Evolutionary conservation across 2,113 vertebrate genomes (phyloP), one percentile per base, ranked within the genome.

Genomic region (Pavo muticus): DNA sequence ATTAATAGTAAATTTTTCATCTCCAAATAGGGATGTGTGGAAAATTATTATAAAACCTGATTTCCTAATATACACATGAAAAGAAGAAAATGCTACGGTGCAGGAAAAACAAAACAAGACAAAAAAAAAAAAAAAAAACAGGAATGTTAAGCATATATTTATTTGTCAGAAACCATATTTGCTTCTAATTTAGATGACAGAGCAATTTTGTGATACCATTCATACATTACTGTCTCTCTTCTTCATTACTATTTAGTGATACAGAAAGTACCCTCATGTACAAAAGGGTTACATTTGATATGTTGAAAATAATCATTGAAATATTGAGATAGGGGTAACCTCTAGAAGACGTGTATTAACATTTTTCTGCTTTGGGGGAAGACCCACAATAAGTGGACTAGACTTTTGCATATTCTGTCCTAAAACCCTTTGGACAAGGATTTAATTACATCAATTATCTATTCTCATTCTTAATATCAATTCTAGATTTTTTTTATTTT

Each of bases 191-290:
- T 50, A 76, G 45, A 45, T 61, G 35, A 74, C 4, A 45, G 45
- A 75, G 23, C 4, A 82, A 39, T 70, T 89, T 80, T 84, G 27
- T 67, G n/a, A 45, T 70, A 12, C 13, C 12, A 30, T 72, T 73
- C 48, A 79, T 82, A 54, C 11, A 45, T 72, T 18, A 68, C 50
- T 47, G 57, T 63, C 57, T 70, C 21, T 72, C 48, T 74, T 84
- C 70, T 74, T 89, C 60, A 67, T 85, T 91, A 87, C 45, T 80
- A 67, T 19, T 89, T 79, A 83, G 83, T 50, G 60, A 70, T 63
- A 27, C 79, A 84, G 81, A 85, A 90, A 80, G 37, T 81, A 29
- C 20, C 32, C 61, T 75, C 18, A 27, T 42, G 52, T 77, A 69
- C 50, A 64, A 83, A 94, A 79, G 68, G 48, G 44, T 81, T 95